Base-by-base conservation (phyloP, 2,797 vertebrate genomes). In the Fistularia commersonii region DNA sequence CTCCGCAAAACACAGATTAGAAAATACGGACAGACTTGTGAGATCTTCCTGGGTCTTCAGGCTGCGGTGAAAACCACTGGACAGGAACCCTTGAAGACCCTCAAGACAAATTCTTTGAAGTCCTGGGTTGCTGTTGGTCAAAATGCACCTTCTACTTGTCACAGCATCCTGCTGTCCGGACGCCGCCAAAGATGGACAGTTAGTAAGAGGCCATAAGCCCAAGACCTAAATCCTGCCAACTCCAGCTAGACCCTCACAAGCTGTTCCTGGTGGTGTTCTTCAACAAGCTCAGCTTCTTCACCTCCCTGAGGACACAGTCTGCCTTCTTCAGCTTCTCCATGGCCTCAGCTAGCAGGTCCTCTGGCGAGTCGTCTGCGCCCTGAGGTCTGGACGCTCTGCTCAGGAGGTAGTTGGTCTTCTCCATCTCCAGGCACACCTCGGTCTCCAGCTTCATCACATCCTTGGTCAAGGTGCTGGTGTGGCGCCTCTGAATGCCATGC, bases 321-420 rank as follows among this genome's bases (percentile, higher is more conserved):
- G 95, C 95, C 83, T 89, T 93, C 66, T 78, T 86, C 66, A 98
- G 89, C 77, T 96, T 94, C 69, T 93, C 93, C 67, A 95, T 89
- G 12, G 96, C 94, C 65, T 91, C 81, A 15, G 84, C 82, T 58
- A 98, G 91, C 75, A 98, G 82, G 0, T 84, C 74, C 69, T 91
- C 90, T 0, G 94, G 85, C 3, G 13, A 38, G 0, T 45, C 42
- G 0, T 13, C 23, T 32, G 2, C 32, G 6, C 48, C 67, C 57
- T 72, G 48, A 6, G 50, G 15, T 47, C 42, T 46, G 45, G 64
- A 61, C 38, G 93, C 86, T 64, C 82, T 79, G 54, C 81, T 87
- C 74, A 95, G 80, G 44, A 98, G 90, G 55, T 91, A 81, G 48
- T 84, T 88, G 0, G 95, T 91, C 64, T 91, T 88, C 66, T 94